Evolutionary conservation across 2,888 invertebrate species (phyloP), one percentile per base, ranked within the genome.

Genomic region (Folsomia candida): DNA sequence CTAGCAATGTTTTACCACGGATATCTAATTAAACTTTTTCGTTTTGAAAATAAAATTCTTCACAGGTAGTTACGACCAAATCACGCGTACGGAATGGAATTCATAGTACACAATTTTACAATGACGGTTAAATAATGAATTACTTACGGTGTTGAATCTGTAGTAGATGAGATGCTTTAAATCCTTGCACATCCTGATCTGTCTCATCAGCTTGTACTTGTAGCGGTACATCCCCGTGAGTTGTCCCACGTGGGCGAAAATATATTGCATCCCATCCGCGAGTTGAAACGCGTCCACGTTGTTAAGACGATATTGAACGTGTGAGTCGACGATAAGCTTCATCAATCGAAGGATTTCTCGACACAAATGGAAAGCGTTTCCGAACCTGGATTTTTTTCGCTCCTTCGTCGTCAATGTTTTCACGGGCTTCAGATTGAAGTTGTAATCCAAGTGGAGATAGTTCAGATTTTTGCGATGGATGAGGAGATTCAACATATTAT

Each of bases 121-220:
- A 51, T 27, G 9, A 66, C 54, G 20, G 9, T 14, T 14, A 68
- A 58, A 14, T 26, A 57, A 18, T 51, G 54, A 63, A 59, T 25
- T 18, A 67, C 87, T 88, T 83, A 93, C 94, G 64, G 98, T 98
- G 83, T 98, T 98, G 84, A 98, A 98, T 74, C 99, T 88, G 86
- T 99, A 99, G 85, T 99, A 99, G 81, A 99, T 95, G 78, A 99
- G 86, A 88, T 99, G 99, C 83, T 99, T 99, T 80, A 99, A 86
- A 86, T 99, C 99, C 85, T 99, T 99, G 87, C 99, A 99, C 99
- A 99, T 99, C 65, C 99, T 87, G 80, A 99, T 98, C 85, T 98
- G 98, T 81, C 96, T 87, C 97, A 98, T 98, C 68, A 98, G 86
- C 84, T 98, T 98, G 85, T 98, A 98, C 82, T 96, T 96, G 87